Base-by-base conservation (phyloP, 2,888 invertebrate genomes). In the Eupithecia centaureata region DNA sequence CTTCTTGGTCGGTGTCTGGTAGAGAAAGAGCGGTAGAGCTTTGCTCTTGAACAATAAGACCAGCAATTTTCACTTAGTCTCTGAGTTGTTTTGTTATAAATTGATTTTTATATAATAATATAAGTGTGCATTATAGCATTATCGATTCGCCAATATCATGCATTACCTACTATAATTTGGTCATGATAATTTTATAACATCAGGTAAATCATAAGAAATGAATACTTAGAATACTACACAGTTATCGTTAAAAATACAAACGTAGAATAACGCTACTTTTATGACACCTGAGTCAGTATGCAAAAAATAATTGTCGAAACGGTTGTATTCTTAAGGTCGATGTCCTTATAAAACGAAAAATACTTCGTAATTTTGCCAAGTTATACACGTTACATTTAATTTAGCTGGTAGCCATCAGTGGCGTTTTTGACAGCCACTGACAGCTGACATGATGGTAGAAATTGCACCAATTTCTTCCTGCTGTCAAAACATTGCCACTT, bases 371-470 rank as follows among this genome's bases (percentile, higher is more conserved):
- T 63, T 63, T 65, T 71, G 75, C 62, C 58, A 63, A 52, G 25
- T 56, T 73, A 73, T 69, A 65, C 35, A 42, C 68, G 71, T 67
- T 54, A 63, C 56, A 63, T 66, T 59, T 18, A 60, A 60, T 63
- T 65, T 54, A 27, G 18, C 51, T 64, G 68, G 70, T 68, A 73
- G 73, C 72, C 57, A 71, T 72, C 76, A 68, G 73, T 73, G 73
- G 65, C 76, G 76, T 68, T 73, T 77, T 73, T 79, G 76, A 80
- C 78, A 74, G 70, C 65, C 71, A 75, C 76, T 76, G 79, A 79
- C 81, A 77, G 59, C 66, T 74, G 77, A 77, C 77, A 73, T 73
- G 77, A 73, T 78, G 77, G 77, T 73, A 73, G 77, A 74, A 74
- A 75, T 77, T 74, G 75, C 70, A 70, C 71, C 70, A 75, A 75